Evolutionary conservation across 2,113 vertebrate genomes (phyloP), one percentile per base, ranked within the genome.

Genomic region (Zosterops hypoxanthus): DNA sequence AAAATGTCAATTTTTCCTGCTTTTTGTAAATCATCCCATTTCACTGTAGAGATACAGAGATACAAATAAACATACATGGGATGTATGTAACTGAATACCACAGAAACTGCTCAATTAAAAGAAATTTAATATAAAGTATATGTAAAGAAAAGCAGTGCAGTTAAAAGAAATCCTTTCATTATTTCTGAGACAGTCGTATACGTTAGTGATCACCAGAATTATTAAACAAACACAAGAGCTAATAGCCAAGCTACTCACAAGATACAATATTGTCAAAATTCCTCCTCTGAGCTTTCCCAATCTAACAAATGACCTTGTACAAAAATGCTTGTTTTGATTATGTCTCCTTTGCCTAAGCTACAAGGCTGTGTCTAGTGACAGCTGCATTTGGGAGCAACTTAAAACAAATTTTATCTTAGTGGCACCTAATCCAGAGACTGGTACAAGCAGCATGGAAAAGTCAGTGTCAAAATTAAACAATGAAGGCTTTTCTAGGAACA

Each of bases 401-500:
- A 98, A 98, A 98, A 97, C 96, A 98, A 97, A 98, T 98, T 98
- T 98, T 96, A 97, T 98, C 96, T 97, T 97, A 95, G 97, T 97
- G 95, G 95, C 97, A 98, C 97, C 98, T 98, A 98, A 98, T 98
- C 98, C 98, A 98, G 97, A 94, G 95, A 96, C 98, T 97, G 97
- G 97, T 98, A 98, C 97, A 98, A 98, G 96, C 97, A 81, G 92
- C 97, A 98, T 98, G 97, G 97, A 98, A 98, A 98, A 98, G 98
- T 98, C 98, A 98, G 98, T 98, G 98, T 98, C 98, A 98, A 97
- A 98, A 97, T 97, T 98, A 97, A 98, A 98, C 98, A 98, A 98
- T 98, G 97, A 97, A 73, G 93, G 98, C 98, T 98, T 98, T 98
- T 97, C 98, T 95, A 96, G 97, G 98, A 99, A 98, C 99, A 99